A percentile compares a stretch with the other conserved stretches of the same genome.
These are phyloP conservation scores for Phrynocephalus versicolor DNA, from an alignment of 2,113 vertebrate genomes.

Conservation along the genomic window DNA sequence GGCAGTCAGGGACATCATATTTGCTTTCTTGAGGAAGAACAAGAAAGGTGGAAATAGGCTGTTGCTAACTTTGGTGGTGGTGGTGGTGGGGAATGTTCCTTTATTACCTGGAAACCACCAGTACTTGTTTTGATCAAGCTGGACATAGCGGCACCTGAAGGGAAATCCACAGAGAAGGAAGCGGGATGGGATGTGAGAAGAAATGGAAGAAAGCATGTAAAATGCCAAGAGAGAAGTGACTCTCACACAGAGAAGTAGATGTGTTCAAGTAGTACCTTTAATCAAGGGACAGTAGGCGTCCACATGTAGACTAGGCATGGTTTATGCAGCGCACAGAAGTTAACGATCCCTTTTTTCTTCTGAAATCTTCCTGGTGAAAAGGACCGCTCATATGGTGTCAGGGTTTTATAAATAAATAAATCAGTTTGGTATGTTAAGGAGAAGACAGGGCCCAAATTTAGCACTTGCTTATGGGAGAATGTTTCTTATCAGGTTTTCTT, in stretches of 20 bases:
- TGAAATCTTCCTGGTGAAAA: background rate
- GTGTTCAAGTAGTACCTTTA: background rate
- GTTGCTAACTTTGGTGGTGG: slow-evolving; percentile 61
- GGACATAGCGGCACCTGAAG: slow-evolving; percentile 41
- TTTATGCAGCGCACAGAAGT: slow-evolving; percentile 49
- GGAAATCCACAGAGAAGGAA: slow-evolving; percentile 44
- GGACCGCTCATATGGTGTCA: background rate
- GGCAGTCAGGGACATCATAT: slow-evolving; percentile 29
- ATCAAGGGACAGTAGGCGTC: background rate
- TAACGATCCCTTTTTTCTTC: slow-evolving; percentile 30
- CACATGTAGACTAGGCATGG: slow-evolving; percentile 47
- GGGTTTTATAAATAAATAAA: background rate
- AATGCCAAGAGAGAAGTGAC: slow-evolving; percentile 19
- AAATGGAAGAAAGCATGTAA: slow-evolving; percentile 17
- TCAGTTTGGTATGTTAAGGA: background rate
- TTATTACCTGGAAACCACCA: slow-evolving; percentile 64
- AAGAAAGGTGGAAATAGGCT: slow-evolving; percentile 55
- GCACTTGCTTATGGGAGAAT: too few relatives aligned
- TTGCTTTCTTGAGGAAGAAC: slow-evolving; percentile 57
- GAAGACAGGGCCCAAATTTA: background rate
- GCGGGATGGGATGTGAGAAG: background rate
- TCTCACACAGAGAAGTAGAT: background rate
- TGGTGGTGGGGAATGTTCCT: slow-evolving; percentile 58
- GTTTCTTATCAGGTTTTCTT: background rate
- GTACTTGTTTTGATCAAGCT: slow-evolving; percentile 65